A percentile compares a stretch with the other conserved stretches of the same genome.
Evolutionary conservation across 2,113 vertebrate species (phyloP).

Genomic region (Urocolius indicus): DNA sequence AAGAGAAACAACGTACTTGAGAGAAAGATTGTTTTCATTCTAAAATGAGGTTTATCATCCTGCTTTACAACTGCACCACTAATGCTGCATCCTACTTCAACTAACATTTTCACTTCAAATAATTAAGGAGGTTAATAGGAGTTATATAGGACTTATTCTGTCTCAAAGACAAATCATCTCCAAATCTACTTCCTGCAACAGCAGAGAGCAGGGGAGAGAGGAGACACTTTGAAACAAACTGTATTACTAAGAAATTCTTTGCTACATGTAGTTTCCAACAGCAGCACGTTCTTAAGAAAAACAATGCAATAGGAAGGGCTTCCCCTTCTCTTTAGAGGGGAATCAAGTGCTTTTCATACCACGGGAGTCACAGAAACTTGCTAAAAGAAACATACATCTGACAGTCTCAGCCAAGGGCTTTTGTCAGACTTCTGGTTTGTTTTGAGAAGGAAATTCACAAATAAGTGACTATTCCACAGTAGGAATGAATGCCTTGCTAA

Average conservation of each 20-base stretch:
- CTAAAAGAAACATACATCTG: background rate
- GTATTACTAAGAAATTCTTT: background rate
- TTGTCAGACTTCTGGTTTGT: background rate
- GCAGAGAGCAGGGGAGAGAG: background rate
- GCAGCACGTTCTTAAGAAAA: background rate
- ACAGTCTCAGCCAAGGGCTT: background rate
- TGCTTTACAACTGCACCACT: background rate
- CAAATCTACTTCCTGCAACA: background rate
- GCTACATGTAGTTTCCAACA: background rate
- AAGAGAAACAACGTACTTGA: background rate
- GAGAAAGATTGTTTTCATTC: background rate
- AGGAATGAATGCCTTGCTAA: background rate
- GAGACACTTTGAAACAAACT: background rate
- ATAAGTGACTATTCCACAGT: fast-evolving
- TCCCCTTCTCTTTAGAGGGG: background rate
- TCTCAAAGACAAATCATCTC: background rate
- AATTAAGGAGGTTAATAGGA: background rate
- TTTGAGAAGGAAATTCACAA: background rate
- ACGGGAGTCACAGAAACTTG: background rate
- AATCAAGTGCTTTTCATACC: background rate
- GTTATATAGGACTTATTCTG: background rate
- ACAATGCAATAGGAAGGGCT: background rate
- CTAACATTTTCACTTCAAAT: background rate
- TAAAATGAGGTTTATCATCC: background rate
- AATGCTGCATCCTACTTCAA: background rate